These are phyloP conservation scores for Elephas maximus DNA, from an alignment of 2,113 vertebrate genomes.

Conservation along the genomic window DNA sequence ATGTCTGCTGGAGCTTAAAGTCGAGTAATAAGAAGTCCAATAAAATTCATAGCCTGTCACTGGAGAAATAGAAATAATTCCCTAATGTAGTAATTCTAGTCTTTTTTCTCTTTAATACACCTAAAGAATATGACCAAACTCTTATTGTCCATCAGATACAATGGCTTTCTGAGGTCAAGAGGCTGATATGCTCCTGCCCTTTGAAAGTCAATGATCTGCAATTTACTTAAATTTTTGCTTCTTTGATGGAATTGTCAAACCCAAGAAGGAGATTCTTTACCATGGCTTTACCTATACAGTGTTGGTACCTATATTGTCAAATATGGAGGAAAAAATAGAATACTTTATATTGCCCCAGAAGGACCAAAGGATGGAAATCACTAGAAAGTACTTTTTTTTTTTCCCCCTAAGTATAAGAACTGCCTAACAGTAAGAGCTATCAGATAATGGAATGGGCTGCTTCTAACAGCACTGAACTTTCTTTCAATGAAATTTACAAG, in stretches of 20 bases:
- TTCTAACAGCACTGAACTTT: conserved; percentile 22
- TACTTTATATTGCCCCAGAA: not conserved
- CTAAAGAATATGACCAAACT: not conserved
- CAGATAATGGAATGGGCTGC: not conserved
- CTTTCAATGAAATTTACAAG: not conserved
- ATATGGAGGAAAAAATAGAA: not conserved
- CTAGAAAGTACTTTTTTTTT: not conserved
- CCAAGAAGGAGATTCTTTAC: not conserved
- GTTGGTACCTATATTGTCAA: not conserved
- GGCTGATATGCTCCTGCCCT: not conserved
- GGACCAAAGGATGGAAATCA: not conserved
- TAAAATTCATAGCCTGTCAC: too few relatives aligned
- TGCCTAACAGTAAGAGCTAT: not conserved
- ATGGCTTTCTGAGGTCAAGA: not conserved
- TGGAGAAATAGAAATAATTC: not conserved
- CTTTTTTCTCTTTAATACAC: not conserved
- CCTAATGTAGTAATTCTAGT: not conserved
- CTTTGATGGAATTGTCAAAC: not conserved
- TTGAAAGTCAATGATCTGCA: not conserved
- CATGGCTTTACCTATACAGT: not conserved
- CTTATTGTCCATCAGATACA: not conserved
- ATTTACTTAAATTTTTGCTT: conserved; percentile 2
- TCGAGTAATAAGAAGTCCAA: not conserved
- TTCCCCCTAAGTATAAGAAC: not conserved
- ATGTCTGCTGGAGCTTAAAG: not conserved